Evolutionary conservation across 64 coral and sea anemone species (phyloP), one percentile per base, ranked within the genome.

Genomic region (Pachyseris speciosa): DNA sequence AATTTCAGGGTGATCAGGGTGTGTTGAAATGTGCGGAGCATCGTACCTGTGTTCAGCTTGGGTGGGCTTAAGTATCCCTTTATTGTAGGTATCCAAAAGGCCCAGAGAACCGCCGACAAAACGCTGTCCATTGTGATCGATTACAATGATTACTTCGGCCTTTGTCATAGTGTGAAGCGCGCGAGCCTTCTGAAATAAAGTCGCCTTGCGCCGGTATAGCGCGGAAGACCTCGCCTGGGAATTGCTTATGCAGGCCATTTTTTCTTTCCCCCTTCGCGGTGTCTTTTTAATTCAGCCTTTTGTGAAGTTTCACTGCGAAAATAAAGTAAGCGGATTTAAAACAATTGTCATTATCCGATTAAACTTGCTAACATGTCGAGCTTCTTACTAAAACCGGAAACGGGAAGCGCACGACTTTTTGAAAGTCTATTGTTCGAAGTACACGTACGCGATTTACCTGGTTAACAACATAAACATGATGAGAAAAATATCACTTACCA

Each of bases 1-100:
- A 24, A 86, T 70, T 38, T 70, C 32, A 70, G 67, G 67, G 22
- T 34, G 67, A 70, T 70, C 67, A 70, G 67, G 67, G 67, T 70
- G 33, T 37, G 67, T 70, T 39, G 67, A 37, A 70, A 34, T 70
- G 12, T 70, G 33, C 36, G 34, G 67, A 39, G 67, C 67, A 70
- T 70, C 67, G 33, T 70, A 70, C 13, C 67, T 70, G 67, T 70
- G 67, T 34, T 41, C 67, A 34, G 33, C 67, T 70, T 39, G 67
- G 67, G 59, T 64, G 59, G 59, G 59, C 22, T 64, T 64, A 64
- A 64, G 11, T 4, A 6, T 4, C 43, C 43, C 11, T 57, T 22
- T 20, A 57, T 57, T 19, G 20, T 49, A 49, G 15, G 51, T 55
- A 4, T 55, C 51, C 17, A 55, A 55, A 55, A 55, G 51, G 8